Base-by-base conservation (phyloP, 2,888 invertebrate species). In the Eupithecia centaureata region DNA sequence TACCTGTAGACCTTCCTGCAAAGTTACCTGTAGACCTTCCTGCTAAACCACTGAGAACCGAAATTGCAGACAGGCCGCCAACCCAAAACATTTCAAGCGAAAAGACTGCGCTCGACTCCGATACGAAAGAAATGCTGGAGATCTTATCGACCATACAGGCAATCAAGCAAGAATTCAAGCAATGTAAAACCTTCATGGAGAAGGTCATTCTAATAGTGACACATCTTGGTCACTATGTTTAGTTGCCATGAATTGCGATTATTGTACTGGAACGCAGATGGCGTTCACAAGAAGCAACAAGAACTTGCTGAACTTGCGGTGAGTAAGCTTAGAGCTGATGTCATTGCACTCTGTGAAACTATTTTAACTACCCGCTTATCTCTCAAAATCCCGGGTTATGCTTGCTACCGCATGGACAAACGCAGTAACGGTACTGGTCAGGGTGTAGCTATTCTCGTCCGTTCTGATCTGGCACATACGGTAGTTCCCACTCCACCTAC, bases 181-280 rank as follows among this genome's bases (percentile, higher is more conserved):
- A 52, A 38, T 61, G 42, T 35, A 47, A 57, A 47, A 63, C 63
- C 38, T 35, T 56, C 5, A 54, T 62, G 62, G 42, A 57, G 30
- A 18, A 35, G 28, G 27, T 30, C 2, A 56, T 35, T 38, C 12
- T 69, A 33, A 35, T 54, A 54, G 5, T 47, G 12, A 58, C 25
- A 51, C 63, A 63, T 22, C 15, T 63, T 47, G 28, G 42, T 42
- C 27, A 28, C 15, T 54, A 51, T 63, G 32, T 33, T 47, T 33
- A 52, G 28, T 38, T 54, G 5, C 12, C 35, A 61, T 18, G 47
- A 22, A 25, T 28, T 63, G 3, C 38, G 38, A n/a, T 13, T 58
- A 38, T n/a, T n/a, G n/a, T n/a, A n/a, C n/a, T n/a, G n/a, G n/a
- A n/a, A n/a, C n/a, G n/a, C n/a, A n/a, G n/a, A n/a, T n/a, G n/a